These are phyloP conservation scores for Lordiphosa mommai DNA, from an alignment of 1,140 invertebrate genomes.

Conservation along the genomic window DNA sequence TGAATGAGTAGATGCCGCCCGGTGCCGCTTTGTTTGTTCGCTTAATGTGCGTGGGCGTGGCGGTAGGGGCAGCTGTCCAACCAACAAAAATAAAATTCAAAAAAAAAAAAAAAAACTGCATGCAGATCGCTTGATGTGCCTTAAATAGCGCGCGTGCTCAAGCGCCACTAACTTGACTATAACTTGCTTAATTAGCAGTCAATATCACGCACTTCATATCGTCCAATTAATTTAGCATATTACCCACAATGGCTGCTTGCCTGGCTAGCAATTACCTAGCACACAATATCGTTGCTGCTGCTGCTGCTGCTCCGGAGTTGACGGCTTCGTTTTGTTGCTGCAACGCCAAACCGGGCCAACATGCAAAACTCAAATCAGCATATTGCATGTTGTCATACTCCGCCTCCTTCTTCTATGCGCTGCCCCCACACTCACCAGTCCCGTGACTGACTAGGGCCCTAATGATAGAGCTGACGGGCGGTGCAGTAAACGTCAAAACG, in stretches of 20 bases:
- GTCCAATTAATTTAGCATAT: conserved; percentile 78
- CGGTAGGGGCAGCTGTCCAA: conserved; percentile 18
- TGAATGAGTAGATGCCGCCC: conserved; percentile 18
- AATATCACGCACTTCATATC: conserved; percentile 75
- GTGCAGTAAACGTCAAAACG: conserved; percentile 70
- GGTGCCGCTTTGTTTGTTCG: conserved; percentile 19
- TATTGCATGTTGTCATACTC: conserved; percentile 67
- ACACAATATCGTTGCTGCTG: no score
- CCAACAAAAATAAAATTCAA: background rate
- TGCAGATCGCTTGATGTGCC: conserved; percentile 12
- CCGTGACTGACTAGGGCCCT: conserved; percentile 25
- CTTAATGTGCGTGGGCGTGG: conserved; percentile 22
- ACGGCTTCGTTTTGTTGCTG: conserved; percentile 65
- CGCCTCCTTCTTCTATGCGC: background rate
- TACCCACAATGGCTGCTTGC: conserved; percentile 37
- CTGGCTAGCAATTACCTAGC: conserved; percentile 50
- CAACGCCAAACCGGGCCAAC: conserved; percentile 31
- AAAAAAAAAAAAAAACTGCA: background rate
- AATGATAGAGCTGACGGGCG: conserved; percentile 58
- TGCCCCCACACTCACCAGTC: background rate
- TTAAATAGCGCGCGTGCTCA: conserved; percentile 35
- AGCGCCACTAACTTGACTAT: conserved; percentile 51
- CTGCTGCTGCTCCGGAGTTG: conserved; percentile 44
- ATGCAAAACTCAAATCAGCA: conserved; percentile 76
- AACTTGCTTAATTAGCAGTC: conserved; percentile 73